These are phyloP conservation scores for Ramphastos sulfuratus DNA, from an alignment of 2,113 vertebrate species.

Conservation along the genomic window DNA sequence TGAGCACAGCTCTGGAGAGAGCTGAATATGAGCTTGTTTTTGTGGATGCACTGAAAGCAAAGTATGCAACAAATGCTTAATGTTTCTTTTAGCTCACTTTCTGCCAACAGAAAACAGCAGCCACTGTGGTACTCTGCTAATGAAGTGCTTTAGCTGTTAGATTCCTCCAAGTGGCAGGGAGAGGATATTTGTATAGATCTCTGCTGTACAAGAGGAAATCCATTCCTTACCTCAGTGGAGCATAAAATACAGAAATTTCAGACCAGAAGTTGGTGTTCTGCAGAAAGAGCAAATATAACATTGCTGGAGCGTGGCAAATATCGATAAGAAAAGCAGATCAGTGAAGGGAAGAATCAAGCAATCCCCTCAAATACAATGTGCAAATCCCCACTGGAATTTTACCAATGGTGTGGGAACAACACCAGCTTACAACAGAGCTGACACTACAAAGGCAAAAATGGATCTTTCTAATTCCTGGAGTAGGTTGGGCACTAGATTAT, in stretches of 20 bases:
- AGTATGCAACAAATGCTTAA: neutral
- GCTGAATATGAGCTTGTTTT: neutral
- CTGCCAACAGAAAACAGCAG: neutral
- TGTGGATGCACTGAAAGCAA: neutral
- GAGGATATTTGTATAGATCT: neutral
- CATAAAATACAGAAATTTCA: constrained; percentile 16
- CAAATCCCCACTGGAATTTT: neutral
- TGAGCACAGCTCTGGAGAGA: neutral
- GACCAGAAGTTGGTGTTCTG: neutral
- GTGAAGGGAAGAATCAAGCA: neutral
- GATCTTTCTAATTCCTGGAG: neutral
- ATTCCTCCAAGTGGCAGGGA: neutral
- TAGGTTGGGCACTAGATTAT: neutral
- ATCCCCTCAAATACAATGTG: neutral
- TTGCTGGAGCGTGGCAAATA: neutral
- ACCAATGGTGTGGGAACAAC: neutral
- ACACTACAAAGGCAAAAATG: neutral
- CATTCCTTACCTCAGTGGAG: neutral
- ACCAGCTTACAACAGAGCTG: neutral
- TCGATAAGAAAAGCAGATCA: neutral
- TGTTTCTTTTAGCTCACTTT: neutral
- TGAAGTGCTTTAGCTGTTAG: neutral
- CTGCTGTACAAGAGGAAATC: neutral
- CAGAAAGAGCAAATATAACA: neutral
- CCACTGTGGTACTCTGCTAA: neutral